A percentile compares a stretch with the other conserved stretches of the same genome.
Evolutionary conservation across 2,113 vertebrate genomes (phyloP).

Genomic region (Lontra canadensis): DNA sequence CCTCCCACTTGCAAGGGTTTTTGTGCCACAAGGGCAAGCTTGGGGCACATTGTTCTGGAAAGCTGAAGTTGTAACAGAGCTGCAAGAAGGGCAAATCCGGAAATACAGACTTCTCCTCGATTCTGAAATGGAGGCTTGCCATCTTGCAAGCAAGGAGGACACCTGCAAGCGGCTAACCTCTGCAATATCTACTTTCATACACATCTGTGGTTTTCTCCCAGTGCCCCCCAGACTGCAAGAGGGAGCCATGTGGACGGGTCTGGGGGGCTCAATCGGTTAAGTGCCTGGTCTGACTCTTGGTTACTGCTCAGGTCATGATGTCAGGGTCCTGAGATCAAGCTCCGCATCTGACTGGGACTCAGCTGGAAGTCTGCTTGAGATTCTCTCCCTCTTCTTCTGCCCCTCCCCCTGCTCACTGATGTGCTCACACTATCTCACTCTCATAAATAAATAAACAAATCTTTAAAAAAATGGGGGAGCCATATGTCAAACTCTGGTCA

Average conservation of each 20-base stretch:
- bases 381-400: background rate
- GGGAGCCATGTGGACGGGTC: fast-evolving
- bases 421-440: background rate
- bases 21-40: background rate
- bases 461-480: background rate
- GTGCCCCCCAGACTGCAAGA: background rate
- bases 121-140: background rate
- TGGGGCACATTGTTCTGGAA: background rate
- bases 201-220: background rate
- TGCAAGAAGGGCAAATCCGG: background rate
- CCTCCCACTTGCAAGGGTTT: background rate
- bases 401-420: no score
- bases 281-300: no score
- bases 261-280: background rate
- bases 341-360: background rate
- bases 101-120: background rate
- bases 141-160: background rate
- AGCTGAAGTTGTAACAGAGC: background rate
- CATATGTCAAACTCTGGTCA: background rate
- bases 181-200: background rate
- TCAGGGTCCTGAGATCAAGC: background rate
- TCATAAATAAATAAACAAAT: background rate
- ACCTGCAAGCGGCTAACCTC: background rate
- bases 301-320: background rate
- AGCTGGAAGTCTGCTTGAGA: background rate